Percentiles rank a stretch among this genome's conserved stretches.
phyloP scores from a whole-genome alignment of 2,888 invertebrate genomes.

The Zygogramma bicolorata region DNA sequence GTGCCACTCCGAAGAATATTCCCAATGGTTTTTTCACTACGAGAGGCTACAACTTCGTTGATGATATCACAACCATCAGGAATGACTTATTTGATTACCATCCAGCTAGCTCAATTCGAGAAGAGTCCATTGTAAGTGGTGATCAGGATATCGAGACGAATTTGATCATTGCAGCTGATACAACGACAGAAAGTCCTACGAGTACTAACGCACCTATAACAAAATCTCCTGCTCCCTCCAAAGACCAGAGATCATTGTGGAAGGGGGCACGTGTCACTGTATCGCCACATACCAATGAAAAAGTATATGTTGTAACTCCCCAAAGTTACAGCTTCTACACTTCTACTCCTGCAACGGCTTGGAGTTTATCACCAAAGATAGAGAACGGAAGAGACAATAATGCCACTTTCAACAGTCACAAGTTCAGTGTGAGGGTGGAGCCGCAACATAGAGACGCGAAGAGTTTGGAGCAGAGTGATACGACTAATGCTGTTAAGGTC shows the following conservation, averaged over 20 bases:
- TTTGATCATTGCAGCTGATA: slow-evolving; percentile 47
- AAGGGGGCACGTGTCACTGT: slow-evolving; percentile 77
- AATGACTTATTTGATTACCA: slow-evolving; percentile 52
- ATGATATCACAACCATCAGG: slow-evolving; percentile 45
- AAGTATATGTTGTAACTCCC: slow-evolving; percentile 86
- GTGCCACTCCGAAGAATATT: slow-evolving; percentile 79
- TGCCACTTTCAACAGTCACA: slow-evolving; percentile 46
- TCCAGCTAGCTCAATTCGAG: slow-evolving; percentile 56
- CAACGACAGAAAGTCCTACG: slow-evolving; percentile 25
- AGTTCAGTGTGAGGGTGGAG: slow-evolving; percentile 56
- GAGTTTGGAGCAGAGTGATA: slow-evolving; percentile 39
- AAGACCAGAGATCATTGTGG: slow-evolving; percentile 70
- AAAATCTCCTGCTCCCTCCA: slow-evolving; percentile 42
- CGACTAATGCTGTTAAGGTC: slow-evolving; percentile 48
- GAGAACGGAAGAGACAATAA: slow-evolving; percentile 54
- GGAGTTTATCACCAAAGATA: slow-evolving; percentile 61
- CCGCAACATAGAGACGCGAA: slow-evolving; percentile 42
- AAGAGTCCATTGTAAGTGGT: slow-evolving; percentile 48
- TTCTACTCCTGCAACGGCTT: slow-evolving; percentile 55
- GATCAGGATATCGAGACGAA: slow-evolving; percentile 58
- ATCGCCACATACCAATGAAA: slow-evolving; percentile 83
- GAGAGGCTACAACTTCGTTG: slow-evolving; percentile 59
- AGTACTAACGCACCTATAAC: slow-evolving; percentile 36
- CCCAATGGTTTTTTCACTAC: slow-evolving; percentile 83
- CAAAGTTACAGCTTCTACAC: slow-evolving; percentile 70